Evolutionary conservation across 1,140 invertebrate genomes (phyloP).

Genomic region (Apis dorsata): DNA sequence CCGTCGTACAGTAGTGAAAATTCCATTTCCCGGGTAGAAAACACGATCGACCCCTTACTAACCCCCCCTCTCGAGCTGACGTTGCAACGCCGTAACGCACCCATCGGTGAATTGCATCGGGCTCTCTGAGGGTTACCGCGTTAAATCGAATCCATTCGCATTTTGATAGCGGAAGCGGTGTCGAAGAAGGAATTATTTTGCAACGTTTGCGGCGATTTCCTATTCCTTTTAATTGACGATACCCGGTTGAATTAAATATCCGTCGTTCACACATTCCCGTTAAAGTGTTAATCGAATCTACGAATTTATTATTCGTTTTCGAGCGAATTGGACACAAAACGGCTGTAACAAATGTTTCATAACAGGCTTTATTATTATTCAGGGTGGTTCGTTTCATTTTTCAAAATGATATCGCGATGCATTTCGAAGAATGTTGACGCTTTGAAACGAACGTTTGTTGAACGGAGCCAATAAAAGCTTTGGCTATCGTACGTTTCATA

Average conservation of each 20-base stretch:
- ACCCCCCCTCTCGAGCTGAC: slow-evolving; percentile 39
- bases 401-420: not conserved
- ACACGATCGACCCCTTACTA: slow-evolving; percentile 22
- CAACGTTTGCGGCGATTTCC: slow-evolving; percentile 9
- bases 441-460: not conserved
- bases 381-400: too few species aligned
- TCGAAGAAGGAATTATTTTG: slow-evolving; percentile 7
- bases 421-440: not conserved
- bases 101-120: slow-evolving; percentile 45
- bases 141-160: slow-evolving; percentile 49
- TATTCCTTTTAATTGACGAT: not conserved
- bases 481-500: not conserved
- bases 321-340: too few species aligned
- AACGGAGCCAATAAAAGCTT: not conserved
- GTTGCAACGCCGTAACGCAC: slow-evolving; percentile 35
- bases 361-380: too few species aligned
- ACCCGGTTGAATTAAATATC: not conserved
- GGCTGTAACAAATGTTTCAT: too few species aligned
- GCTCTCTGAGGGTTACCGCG: slow-evolving; percentile 20
- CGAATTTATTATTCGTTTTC: too few species aligned
- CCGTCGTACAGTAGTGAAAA: slow-evolving; percentile 45
- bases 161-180: slow-evolving; percentile 23
- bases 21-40: slow-evolving; percentile 59
- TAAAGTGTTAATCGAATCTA: not conserved
- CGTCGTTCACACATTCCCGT: not conserved